Evolutionary conservation across 2,888 invertebrate species (phyloP), one percentile per base, ranked within the genome.

Genomic region (Machimus atricapillus): DNA sequence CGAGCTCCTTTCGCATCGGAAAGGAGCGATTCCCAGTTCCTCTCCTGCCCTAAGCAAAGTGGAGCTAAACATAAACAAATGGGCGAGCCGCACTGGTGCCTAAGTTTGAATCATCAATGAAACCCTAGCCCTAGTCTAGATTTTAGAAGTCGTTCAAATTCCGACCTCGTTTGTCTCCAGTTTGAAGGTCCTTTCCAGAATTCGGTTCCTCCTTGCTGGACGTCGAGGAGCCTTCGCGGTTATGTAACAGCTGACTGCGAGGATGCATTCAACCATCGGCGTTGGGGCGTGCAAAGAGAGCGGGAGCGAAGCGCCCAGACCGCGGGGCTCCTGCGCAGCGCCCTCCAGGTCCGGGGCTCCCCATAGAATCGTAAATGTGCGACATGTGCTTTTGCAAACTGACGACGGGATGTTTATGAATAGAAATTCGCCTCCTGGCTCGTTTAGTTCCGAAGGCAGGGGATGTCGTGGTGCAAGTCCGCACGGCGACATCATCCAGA

Each of bases 221-320:
- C 66, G 12, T 12, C 1, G 27, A 12, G 19, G 27, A 23, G 23
- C 66, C 66, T 66, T 9, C 23, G 37, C 37, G 34, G 34, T 79
- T 79, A 79, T 79, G 27, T 79, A 79, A 79, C 79, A 52, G 79
- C 79, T 79, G 52, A 52, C 78, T 23, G 12, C 52, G 0, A 66
- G 27, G 19, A 23, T 66, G 66, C 52, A 79, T 31, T 46, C 23
- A 79, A n/a, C 23, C 14, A 79, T 31, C 31, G 31, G 9, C 16
- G 52, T 16, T 79, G 27, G 23, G 52, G 52, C 52, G 12, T 46
- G 23, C 27, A 12, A 79, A 52, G 79, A 79, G 79, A 79, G n/a
- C 8, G 5, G 16, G 56, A 79, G 56, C 56, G 52, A 79, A 79
- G 56, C 56, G 52, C 52, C 12, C 16, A 23, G 19, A 12, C 66